Conservation (phyloP, 2,797 vertebrate genomes). For the Ctenosaura bakeri region DNA sequence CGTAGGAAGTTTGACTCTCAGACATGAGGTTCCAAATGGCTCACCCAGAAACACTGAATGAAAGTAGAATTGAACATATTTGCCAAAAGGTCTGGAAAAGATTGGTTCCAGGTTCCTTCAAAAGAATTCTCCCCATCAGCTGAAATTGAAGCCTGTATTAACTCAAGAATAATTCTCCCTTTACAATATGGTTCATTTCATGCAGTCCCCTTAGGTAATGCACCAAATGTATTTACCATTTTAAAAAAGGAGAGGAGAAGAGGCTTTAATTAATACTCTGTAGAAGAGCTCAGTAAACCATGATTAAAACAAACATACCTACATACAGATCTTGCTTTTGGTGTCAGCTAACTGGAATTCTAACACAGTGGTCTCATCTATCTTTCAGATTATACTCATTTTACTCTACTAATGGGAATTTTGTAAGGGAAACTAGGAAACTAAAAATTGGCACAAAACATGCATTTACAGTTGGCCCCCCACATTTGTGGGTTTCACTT, state of each 20-base stretch:
- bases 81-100: conserved; percentile 23
- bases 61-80: conserved; percentile 53
- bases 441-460: conserved; percentile 31
- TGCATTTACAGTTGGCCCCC: no score
- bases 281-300: conserved; percentile 54
- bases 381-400: conserved; percentile 52
- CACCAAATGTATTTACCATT: conserved; percentile 67
- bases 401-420: conserved; percentile 64
- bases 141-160: conserved; percentile 64
- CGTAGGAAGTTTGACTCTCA: background rate
- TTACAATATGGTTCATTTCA: conserved; percentile 49
- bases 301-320: conserved; percentile 24
- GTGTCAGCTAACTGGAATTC: conserved; percentile 38
- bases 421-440: conserved; percentile 47
- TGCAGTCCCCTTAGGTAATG: conserved; percentile 65
- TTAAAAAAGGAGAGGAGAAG: conserved; percentile 64
- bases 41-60: background rate
- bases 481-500: no score
- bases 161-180: conserved; percentile 65
- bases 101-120: conserved; percentile 60
- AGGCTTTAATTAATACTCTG: conserved; percentile 66
- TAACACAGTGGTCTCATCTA: conserved; percentile 33
- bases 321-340: background rate
- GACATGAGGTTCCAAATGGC: background rate
- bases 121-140: conserved; percentile 50